These are phyloP conservation scores for Antechinus flavipes DNA, from an alignment of 2,113 vertebrate genomes.

Conservation along the genomic window DNA sequence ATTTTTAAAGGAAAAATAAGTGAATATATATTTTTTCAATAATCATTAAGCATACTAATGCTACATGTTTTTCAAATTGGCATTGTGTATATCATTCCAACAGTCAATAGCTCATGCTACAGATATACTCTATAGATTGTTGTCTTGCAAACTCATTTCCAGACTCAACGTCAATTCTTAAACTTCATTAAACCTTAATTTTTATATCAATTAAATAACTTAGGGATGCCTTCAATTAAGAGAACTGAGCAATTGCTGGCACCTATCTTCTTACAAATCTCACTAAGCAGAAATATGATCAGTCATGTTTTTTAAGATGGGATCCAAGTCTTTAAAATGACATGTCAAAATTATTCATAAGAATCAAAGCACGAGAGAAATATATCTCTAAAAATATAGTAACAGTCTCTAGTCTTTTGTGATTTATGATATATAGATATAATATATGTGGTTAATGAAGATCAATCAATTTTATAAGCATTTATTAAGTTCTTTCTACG, in stretches of 20 bases:
- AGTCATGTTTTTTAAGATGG: conserved; percentile 13
- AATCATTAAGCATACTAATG: neutral
- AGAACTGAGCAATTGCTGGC: conserved; percentile 15
- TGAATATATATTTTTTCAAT: conserved; percentile 30
- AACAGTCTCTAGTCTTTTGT: neutral
- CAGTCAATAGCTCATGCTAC: conserved; percentile 8
- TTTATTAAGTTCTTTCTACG: neutral
- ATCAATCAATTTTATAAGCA: neutral
- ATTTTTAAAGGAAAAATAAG: conserved; percentile 6
- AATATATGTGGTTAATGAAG: neutral
- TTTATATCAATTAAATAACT: conserved; percentile 21
- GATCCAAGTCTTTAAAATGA: conserved; percentile 57
- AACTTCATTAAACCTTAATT: conserved; percentile 67
- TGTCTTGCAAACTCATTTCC: conserved; percentile 50
- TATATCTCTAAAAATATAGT: neutral
- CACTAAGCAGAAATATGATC: conserved; percentile 42
- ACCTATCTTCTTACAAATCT: conserved; percentile 42
- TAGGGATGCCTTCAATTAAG: conserved; percentile 59
- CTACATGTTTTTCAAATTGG: neutral
- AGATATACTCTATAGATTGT: conserved; percentile 48
- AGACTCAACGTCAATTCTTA: conserved; percentile 48
- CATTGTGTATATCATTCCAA: conserved; percentile 23
- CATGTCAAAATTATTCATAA: conserved; percentile 27
- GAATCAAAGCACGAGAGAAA: conserved; percentile 40
- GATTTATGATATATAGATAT: neutral